Evolutionary conservation across 1,140 invertebrate species (phyloP).

Genomic region (Stegodyphus dumicola): DNA sequence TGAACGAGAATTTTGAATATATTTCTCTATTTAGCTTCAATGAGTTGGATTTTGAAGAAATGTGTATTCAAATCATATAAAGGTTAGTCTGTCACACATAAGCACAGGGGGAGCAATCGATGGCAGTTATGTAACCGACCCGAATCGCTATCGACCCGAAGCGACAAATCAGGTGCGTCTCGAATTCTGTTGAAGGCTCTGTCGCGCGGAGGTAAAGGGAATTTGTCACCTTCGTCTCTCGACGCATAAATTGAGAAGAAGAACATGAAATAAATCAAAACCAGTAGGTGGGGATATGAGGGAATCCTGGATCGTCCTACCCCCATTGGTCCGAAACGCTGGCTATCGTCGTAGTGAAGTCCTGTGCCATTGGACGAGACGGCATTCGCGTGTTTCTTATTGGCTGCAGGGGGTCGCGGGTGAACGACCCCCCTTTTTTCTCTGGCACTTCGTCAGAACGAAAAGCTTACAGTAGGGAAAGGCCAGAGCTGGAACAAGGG

Average conservation of each 20-base stretch:
- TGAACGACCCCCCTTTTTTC: slow-evolving; percentile 34
- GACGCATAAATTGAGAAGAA: slow-evolving; percentile 41
- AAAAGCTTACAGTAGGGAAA: slow-evolving; percentile 38
- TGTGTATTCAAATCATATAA: too few relatives aligned
- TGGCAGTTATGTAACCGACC: too few relatives aligned
- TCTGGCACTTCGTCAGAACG: slow-evolving; percentile 20
- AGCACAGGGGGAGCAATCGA: too few relatives aligned
- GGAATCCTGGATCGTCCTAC: slow-evolving; percentile 37
- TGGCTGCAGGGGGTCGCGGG: slow-evolving; percentile 46
- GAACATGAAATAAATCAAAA: slow-evolving; percentile 52
- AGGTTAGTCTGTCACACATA: too few relatives aligned
- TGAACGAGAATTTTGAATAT: too few relatives aligned
- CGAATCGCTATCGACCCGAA: too few relatives aligned
- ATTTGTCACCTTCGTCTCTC: slow-evolving; percentile 54
- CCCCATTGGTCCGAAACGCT: slow-evolving; percentile 46
- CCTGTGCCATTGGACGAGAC: slow-evolving; percentile 38
- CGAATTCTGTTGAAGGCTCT: too few relatives aligned
- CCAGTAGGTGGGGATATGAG: slow-evolving; percentile 49
- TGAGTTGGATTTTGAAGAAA: too few relatives aligned
- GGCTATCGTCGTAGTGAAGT: neutral
- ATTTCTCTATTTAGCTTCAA: too few relatives aligned
- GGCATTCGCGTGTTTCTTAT: slow-evolving; percentile 12
- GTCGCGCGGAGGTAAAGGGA: neutral
- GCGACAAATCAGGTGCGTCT: too few relatives aligned
- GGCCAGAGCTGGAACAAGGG: slow-evolving; percentile 36